Conservation (phyloP, 2,888 invertebrate species). For the Hetaerina titia region DNA sequence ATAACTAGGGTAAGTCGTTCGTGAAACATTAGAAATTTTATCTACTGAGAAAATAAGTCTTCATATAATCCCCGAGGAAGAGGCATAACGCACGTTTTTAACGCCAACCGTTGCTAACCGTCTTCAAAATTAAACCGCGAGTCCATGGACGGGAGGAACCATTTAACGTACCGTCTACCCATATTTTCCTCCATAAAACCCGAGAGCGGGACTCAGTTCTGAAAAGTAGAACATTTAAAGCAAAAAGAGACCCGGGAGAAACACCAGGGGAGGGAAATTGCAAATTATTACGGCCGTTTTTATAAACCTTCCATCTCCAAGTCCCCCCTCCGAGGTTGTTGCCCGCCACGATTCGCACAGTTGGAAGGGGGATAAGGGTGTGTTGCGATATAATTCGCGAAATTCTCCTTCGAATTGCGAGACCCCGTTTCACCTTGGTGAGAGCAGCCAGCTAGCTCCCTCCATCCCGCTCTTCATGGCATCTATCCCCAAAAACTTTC, state of each 20-base stretch:
- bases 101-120: neutral
- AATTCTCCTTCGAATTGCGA: slow-evolving; percentile 36
- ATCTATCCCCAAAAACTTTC: neutral
- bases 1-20: no score
- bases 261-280: slow-evolving; percentile 11
- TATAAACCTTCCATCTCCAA: neutral
- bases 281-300: slow-evolving; percentile 46
- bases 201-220: neutral
- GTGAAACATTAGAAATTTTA: neutral
- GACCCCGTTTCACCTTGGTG: neutral
- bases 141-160: slow-evolving; percentile 4
- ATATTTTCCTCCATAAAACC: neutral
- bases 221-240: neutral
- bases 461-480: neutral
- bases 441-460: neutral
- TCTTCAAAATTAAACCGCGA: slow-evolving; percentile 22
- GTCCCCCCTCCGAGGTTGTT: no score
- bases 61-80: neutral
- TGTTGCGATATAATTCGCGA: neutral
- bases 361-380: neutral
- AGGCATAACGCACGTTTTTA: neutral
- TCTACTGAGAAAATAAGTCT: neutral
- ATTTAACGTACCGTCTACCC: neutral
- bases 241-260: neutral
- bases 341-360: neutral